Conservation (phyloP, 2,888 invertebrate genomes). For the Oxyscelio sp. region DNA sequence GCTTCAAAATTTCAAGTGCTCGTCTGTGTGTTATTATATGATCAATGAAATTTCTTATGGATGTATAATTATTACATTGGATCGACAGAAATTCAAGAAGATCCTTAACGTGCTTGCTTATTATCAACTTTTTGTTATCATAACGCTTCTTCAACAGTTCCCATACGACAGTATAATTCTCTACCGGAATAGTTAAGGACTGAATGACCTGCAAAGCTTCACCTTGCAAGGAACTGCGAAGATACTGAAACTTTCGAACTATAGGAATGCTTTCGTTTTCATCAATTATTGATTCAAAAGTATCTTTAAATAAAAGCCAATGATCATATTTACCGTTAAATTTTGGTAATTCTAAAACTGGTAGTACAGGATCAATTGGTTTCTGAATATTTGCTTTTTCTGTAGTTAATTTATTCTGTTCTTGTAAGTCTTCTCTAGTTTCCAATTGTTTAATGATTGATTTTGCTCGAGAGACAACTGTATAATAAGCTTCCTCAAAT, state of each 20-base stretch:
- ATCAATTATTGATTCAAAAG: not conserved
- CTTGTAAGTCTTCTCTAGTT: not conserved
- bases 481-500: not conserved
- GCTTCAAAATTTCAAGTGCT: not conserved
- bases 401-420: not conserved
- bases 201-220: slow-evolving; percentile 2
- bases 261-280: not conserved
- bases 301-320: slow-evolving; percentile 9
- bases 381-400: not conserved
- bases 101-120: not conserved
- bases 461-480: not conserved
- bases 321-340: slow-evolving; percentile 6
- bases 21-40: not conserved
- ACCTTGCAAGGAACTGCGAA: slow-evolving; percentile 4
- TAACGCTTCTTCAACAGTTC: not conserved
- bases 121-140: not conserved
- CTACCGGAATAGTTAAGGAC: not conserved
- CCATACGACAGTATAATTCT: not conserved
- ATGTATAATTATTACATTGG: not conserved
- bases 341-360: not conserved
- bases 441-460: not conserved
- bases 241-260: slow-evolving; percentile 5
- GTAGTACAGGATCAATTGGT: not conserved
- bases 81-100: not conserved
- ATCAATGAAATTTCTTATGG: not conserved